Percentiles rank a stretch among this genome's conserved stretches.
These are phyloP conservation scores for Lepus europaeus DNA, from an alignment of 2,113 vertebrate genomes.

Conservation along the genomic window DNA sequence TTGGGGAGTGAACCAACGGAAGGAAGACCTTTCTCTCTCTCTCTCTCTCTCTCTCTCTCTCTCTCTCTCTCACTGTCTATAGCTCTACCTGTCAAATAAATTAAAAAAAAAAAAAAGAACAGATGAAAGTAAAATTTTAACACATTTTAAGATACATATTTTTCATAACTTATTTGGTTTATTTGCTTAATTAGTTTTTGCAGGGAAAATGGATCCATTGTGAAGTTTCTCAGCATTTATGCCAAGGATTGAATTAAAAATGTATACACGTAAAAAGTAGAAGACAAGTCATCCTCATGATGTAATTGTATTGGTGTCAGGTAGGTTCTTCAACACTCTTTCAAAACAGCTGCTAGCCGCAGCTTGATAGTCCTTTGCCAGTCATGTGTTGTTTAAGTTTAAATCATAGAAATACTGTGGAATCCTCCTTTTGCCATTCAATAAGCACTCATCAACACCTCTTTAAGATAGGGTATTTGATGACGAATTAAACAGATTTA, in stretches of 20 bases:
- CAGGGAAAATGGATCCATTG: background rate
- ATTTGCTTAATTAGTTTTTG: background rate
- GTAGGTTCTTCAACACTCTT: constrained; percentile 1
- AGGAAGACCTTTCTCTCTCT: too few species aligned
- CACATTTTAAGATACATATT: background rate
- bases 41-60: too few species aligned
- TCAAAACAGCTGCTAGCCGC: background rate
- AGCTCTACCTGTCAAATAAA: too few species aligned
- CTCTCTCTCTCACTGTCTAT: too few species aligned
- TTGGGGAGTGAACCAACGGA: too few species aligned
- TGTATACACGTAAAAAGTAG: background rate
- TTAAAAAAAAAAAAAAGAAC: background rate
- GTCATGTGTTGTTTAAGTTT: background rate
- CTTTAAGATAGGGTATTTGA: background rate
- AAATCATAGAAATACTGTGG: background rate
- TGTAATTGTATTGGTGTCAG: background rate
- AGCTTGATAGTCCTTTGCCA: background rate
- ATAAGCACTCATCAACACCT: background rate
- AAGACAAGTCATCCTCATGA: background rate
- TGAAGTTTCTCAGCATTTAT: background rate
- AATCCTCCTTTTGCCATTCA: background rate
- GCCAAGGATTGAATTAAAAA: background rate
- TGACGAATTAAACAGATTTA: background rate
- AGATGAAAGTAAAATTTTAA: background rate
- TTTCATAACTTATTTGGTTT: background rate